Conservation (phyloP, 1,140 invertebrate species). For the Sinonovacula constricta region DNA sequence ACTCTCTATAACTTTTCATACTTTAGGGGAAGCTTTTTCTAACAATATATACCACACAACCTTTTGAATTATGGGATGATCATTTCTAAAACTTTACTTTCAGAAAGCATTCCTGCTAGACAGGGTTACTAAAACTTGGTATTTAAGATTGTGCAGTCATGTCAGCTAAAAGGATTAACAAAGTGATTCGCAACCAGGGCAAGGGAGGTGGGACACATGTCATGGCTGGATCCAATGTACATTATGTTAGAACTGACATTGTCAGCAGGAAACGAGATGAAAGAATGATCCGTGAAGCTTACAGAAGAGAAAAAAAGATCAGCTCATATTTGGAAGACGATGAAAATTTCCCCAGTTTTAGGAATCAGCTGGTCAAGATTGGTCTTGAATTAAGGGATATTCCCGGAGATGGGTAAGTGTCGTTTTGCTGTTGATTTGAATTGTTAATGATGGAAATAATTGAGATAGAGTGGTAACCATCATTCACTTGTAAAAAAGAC, state of each 20-base stretch:
- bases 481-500: too few species aligned
- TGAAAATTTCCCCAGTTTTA: constrained; percentile 77
- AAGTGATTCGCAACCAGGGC: constrained; percentile 13
- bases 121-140: too few species aligned
- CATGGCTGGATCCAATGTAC: constrained; percentile 3
- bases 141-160: too few species aligned
- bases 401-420: constrained; percentile 81
- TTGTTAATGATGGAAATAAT: too few species aligned
- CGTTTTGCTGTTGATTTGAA: too few species aligned
- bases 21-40: too few species aligned
- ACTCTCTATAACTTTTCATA: too few species aligned
- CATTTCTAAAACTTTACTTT: too few species aligned
- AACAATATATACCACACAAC: too few species aligned
- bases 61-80: too few species aligned
- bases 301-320: constrained; percentile 67
- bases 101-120: too few species aligned
- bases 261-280: constrained; percentile 70
- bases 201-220: constrained; percentile 9
- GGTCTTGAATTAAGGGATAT: constrained; percentile 80
- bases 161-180: constrained; percentile 41
- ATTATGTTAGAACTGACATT: constrained; percentile 30
- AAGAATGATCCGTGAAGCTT: constrained; percentile 63
- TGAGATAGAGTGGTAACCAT: too few species aligned
- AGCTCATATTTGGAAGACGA: constrained; percentile 75
- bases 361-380: constrained; percentile 78